Conservation (phyloP, 2,797 vertebrate genomes). For the Hoplostethus mediterraneus region DNA sequence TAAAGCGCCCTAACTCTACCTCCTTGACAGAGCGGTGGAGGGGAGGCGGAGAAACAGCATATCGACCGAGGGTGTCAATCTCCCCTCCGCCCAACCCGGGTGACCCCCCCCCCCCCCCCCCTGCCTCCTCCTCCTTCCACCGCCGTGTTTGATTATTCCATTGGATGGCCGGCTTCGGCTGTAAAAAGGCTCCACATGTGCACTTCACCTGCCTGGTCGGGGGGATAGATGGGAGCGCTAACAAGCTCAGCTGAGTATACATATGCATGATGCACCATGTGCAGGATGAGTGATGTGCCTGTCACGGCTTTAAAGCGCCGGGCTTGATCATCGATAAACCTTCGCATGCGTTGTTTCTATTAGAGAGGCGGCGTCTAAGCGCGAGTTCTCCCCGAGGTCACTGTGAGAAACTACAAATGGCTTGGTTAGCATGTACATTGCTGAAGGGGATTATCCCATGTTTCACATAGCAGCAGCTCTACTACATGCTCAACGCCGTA, state of each 20-base stretch:
- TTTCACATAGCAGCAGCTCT: neutral
- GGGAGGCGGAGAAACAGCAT: neutral
- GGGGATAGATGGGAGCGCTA: conserved; percentile 55
- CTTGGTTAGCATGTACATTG: neutral
- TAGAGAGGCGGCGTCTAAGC: neutral
- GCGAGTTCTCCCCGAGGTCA: neutral
- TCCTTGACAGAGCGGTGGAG: conserved; percentile 10
- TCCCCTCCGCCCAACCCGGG: neutral
- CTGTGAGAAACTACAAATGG: conserved; percentile 13
- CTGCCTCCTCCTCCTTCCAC: no score
- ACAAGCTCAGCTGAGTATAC: conserved; percentile 56
- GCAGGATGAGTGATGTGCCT: conserved; percentile 59
- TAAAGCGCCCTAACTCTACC: conserved; percentile 32
- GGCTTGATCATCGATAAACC: conserved; percentile 51
- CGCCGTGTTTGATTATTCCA: conserved; percentile 30
- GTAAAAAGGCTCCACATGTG: conserved; percentile 50
- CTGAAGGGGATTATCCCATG: conserved; percentile 24
- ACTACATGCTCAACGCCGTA: neutral
- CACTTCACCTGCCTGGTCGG: conserved; percentile 58
- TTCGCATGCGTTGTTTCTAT: neutral
- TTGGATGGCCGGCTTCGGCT: neutral
- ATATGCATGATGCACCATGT: conserved; percentile 64
- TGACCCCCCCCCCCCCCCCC: neutral
- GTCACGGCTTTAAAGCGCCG: conserved; percentile 37
- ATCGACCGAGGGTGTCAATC: neutral